phyloP scores from a whole-genome alignment of 1,140 invertebrate genomes.

The Riptortus pedestris region DNA sequence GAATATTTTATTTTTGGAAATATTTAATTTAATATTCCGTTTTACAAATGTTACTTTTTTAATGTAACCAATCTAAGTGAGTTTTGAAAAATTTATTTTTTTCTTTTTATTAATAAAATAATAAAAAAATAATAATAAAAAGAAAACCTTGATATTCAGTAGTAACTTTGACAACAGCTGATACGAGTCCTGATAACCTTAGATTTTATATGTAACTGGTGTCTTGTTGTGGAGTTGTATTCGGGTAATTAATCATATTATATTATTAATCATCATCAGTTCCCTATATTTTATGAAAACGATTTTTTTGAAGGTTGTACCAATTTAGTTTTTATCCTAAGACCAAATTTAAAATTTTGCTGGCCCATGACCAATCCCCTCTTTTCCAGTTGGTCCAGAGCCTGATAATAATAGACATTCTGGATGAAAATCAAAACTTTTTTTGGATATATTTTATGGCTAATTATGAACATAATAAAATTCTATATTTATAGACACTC shows the following conservation, averaged over 20 bases:
- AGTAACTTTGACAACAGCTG: conserved; percentile 3
- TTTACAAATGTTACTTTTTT: no score
- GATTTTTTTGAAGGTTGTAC: no score
- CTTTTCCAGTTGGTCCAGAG: conserved; percentile 28
- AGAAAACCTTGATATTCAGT: background rate
- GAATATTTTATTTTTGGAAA: background rate
- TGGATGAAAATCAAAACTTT: conserved; percentile 27
- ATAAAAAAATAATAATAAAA: background rate
- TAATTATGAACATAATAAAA: background rate
- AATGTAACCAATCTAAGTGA: no score
- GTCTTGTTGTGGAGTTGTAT: conserved; percentile 16
- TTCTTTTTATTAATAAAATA: no score
- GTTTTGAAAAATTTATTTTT: no score
- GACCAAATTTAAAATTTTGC: background rate
- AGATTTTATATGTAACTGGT: conserved; percentile 19
- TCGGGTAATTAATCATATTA: conserved; percentile 1
- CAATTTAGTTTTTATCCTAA: no score
- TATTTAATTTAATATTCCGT: background rate
- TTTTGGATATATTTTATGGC: background rate
- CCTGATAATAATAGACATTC: conserved; percentile 30
- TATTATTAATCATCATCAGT: no score
- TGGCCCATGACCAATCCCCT: conserved; percentile 14
- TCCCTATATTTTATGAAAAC: no score
- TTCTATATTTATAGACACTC: no score
- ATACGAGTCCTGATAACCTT: conserved; percentile 15